Conservation (phyloP, 2,797 vertebrate genomes). For the Phoeniculus purpureus region DNA sequence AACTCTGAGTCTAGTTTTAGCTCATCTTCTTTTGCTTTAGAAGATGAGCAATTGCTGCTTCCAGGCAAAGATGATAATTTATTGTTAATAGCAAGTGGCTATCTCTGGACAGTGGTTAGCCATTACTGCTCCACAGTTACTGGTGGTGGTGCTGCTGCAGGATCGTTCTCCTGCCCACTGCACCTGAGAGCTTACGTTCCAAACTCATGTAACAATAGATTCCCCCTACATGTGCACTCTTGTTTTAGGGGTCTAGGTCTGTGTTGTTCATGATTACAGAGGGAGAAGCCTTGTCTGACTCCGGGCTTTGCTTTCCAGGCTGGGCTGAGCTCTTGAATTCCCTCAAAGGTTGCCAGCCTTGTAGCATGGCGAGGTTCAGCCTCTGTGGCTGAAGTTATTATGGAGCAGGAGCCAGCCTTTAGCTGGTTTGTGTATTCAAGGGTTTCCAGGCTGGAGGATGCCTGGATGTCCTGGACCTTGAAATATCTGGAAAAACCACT, state of each 20-base stretch:
- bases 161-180: neutral
- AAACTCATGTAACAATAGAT: neutral
- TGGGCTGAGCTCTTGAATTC: neutral
- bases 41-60: neutral
- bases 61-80: neutral
- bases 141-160: neutral
- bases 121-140: neutral
- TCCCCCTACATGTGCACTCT: neutral
- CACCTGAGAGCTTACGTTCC: neutral
- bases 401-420: neutral
- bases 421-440: neutral
- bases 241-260: neutral
- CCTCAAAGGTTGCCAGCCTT: fast-evolving
- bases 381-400: fast-evolving
- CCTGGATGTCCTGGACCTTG: neutral
- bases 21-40: neutral
- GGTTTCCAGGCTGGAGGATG: neutral
- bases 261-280: neutral
- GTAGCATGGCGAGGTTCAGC: fast-evolving
- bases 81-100: neutral
- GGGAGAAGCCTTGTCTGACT: neutral
- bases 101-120: neutral
- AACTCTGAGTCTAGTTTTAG: neutral
- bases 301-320: neutral
- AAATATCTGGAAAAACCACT: neutral